These are phyloP conservation scores for Plectropomus leopardus DNA, from an alignment of 2,113 vertebrate species.

Conservation along the genomic window DNA sequence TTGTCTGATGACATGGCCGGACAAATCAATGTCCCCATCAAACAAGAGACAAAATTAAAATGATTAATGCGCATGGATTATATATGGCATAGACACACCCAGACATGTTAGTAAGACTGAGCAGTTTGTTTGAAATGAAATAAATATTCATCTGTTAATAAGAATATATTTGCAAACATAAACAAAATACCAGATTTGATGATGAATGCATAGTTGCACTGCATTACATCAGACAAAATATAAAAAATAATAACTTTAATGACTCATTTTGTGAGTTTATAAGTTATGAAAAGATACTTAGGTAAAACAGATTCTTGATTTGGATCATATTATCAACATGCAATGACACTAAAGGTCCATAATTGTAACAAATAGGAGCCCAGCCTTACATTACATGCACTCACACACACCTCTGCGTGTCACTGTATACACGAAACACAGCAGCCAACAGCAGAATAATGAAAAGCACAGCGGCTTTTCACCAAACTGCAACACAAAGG, in stretches of 20 bases:
- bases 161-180: not conserved
- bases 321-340: not conserved
- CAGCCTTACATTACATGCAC: not conserved
- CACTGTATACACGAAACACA: no score
- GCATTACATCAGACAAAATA: not conserved
- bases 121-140: not conserved
- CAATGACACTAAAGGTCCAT: not conserved
- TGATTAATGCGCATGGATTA: not conserved
- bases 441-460: not conserved
- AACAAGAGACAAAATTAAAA: not conserved
- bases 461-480: not conserved
- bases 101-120: not conserved
- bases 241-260: not conserved
- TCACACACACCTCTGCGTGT: no score
- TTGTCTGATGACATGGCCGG: not conserved
- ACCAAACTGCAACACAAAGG: not conserved
- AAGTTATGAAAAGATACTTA: not conserved
- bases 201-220: not conserved
- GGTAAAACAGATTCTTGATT: not conserved
- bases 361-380: not conserved
- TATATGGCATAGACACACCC: no score
- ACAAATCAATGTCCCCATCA: not conserved
- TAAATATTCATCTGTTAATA: not conserved
- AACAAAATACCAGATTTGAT: not conserved
- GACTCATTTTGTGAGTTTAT: not conserved